Evolutionary conservation across 2,888 invertebrate species (phyloP).

Genomic region (Aleiodes alternator): DNA sequence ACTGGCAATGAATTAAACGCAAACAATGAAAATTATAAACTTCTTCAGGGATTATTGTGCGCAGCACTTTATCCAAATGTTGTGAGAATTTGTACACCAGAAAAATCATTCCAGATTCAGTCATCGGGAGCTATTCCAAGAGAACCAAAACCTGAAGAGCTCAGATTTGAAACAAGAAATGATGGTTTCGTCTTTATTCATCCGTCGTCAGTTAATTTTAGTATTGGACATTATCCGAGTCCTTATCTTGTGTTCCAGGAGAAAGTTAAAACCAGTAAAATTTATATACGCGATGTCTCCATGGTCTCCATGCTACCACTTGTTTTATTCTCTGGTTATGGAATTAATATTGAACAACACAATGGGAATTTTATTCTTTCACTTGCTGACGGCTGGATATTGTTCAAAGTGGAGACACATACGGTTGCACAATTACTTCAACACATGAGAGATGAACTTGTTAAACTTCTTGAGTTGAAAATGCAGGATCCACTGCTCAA

Average conservation of each 20-base stretch:
- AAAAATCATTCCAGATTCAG: conserved; percentile 85
- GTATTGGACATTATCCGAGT: conserved; percentile 81
- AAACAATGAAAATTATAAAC: conserved; percentile 84
- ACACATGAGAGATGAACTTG: conserved; percentile 85
- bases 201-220: conserved; percentile 86
- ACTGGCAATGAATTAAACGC: conserved; percentile 83
- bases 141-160: conserved; percentile 82
- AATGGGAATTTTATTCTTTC: conserved; percentile 85
- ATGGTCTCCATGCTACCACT: conserved; percentile 87
- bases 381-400: conserved; percentile 88
- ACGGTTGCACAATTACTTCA: conserved; percentile 90
- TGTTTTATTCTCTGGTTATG: conserved; percentile 82
- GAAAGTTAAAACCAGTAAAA: conserved; percentile 87
- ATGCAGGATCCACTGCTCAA: conserved; percentile 88
- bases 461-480: conserved; percentile 88
- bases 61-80: conserved; percentile 96
- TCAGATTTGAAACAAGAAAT: conserved; percentile 84
- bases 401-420: conserved; percentile 86
- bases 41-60: conserved; percentile 90
- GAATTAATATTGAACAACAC: conserved; percentile 84
- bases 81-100: conserved; percentile 88
- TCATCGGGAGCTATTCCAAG: conserved; percentile 86
- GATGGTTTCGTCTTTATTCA: conserved; percentile 85
- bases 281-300: conserved; percentile 88
- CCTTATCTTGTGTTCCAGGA: conserved; percentile 90